These are phyloP conservation scores for Turnix velox DNA, from an alignment of 2,113 vertebrate species.

Conservation along the genomic window DNA sequence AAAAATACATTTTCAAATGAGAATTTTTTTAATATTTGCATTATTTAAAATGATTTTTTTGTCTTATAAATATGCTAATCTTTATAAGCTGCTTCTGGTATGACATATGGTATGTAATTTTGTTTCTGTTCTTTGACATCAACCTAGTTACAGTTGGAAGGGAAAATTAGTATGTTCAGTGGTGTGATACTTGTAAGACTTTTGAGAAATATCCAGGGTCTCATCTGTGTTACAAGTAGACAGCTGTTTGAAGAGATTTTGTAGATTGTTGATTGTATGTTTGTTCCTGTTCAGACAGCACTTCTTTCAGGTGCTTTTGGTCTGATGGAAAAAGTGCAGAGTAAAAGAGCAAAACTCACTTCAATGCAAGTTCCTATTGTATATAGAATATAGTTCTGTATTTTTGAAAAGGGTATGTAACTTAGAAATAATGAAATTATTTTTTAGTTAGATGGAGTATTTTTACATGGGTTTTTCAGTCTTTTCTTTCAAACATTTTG, in stretches of 20 bases:
- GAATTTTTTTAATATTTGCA: too few species aligned
- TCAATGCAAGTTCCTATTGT: constrained; percentile 8
- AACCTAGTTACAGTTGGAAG: constrained; percentile 48
- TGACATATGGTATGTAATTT: constrained; percentile 50
- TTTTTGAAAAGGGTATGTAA: not conserved
- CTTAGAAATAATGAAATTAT: not conserved
- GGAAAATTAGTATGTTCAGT: constrained; percentile 12
- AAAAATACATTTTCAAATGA: not conserved
- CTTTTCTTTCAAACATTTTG: not conserved
- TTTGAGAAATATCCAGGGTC: not conserved
- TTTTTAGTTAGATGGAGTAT: not conserved
- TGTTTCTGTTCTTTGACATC: constrained; percentile 55
- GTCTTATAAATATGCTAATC: constrained; percentile 52
- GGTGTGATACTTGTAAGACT: not conserved
- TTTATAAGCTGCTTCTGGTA: constrained; percentile 42
- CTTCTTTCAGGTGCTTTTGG: not conserved
- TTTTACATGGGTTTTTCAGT: not conserved
- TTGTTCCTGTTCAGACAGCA: not conserved
- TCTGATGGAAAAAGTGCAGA: not conserved
- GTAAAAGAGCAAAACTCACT: constrained; percentile 21
- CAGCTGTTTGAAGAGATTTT: constrained; percentile 25
- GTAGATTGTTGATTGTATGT: not conserved
- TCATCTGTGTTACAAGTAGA: not conserved
- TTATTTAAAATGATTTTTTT: not conserved
- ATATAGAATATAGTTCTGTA: too few species aligned